Evolutionary conservation across 2,888 invertebrate genomes (phyloP).

Genomic region (Diogma glabrata): DNA sequence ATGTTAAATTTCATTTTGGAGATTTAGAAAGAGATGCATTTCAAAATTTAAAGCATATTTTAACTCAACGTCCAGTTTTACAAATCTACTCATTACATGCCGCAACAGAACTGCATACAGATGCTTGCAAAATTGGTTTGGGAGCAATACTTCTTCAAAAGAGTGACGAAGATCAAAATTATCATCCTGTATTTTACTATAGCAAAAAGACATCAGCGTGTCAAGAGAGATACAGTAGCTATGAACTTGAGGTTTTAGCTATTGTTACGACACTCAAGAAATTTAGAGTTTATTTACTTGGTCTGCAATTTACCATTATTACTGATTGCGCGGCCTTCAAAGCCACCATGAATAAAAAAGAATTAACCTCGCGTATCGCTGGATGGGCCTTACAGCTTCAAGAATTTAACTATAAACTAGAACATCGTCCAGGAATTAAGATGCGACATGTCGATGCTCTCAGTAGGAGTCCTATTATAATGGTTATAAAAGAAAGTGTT

Average conservation of each 20-base stretch:
- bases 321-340: conserved; percentile 16
- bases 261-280: conserved; percentile 14
- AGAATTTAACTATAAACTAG: too few relatives aligned
- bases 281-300: conserved; percentile 11
- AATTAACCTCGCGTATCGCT: conserved; percentile 20
- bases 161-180: background rate
- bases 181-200: conserved; percentile 12
- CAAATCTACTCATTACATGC: background rate
- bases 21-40: conserved; percentile 18
- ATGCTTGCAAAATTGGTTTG: conserved; percentile 18
- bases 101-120: background rate
- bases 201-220: background rate
- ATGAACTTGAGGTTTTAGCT: conserved; percentile 7
- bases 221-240: conserved; percentile 1
- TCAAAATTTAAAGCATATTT: conserved; percentile 16
- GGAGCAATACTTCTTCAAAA: conserved; percentile 8
- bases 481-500: too few relatives aligned
- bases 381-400: conserved; percentile 23
- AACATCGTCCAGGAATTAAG: too few relatives aligned
- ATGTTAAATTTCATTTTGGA: conserved; percentile 18
- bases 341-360: conserved; percentile 22
- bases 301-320: conserved; percentile 14
- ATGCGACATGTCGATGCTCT: too few relatives aligned
- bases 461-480: too few relatives aligned
- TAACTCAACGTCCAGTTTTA: background rate